A percentile compares a stretch with the other conserved stretches of the same genome.
Evolutionary conservation across 2,797 vertebrate species (phyloP).

Genomic region (Allobates femoralis): DNA sequence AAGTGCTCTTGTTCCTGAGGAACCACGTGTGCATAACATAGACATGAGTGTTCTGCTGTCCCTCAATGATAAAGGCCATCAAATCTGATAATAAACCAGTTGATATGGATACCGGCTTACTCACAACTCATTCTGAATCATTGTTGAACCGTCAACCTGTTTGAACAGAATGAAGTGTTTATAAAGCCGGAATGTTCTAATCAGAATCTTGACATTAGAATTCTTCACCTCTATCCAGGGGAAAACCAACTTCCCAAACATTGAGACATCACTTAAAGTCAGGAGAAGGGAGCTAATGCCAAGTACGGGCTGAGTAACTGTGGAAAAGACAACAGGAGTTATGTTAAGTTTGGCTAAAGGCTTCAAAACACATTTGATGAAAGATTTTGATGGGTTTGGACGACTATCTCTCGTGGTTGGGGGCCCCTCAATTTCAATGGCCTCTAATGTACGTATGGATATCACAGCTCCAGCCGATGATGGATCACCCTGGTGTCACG

Average conservation of each 20-base stretch:
- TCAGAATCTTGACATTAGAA: conserved; percentile 27
- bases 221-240: conserved; percentile 16
- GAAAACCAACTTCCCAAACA: conserved; percentile 46
- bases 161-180: conserved; percentile 1
- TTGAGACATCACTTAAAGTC: conserved; percentile 13
- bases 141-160: conserved; percentile 37
- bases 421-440: too few species aligned
- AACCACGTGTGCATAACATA: conserved; percentile 20
- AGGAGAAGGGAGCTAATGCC: not conserved
- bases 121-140: conserved; percentile 30
- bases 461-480: too few species aligned
- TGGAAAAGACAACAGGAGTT: not conserved
- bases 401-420: too few species aligned
- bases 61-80: conserved; percentile 48
- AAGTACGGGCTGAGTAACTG: not conserved
- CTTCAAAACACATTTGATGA: too few species aligned
- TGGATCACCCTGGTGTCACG: too few species aligned
- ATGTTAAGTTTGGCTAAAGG: not conserved
- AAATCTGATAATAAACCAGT: not conserved
- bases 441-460: too few species aligned
- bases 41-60: not conserved
- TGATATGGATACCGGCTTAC: conserved; percentile 36
- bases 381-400: too few species aligned
- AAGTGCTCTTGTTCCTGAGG: not conserved
- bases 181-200: conserved; percentile 8